These are phyloP conservation scores for Chamaetylas fuelleborni DNA, from an alignment of 2,113 vertebrate species.

Conservation along the genomic window DNA sequence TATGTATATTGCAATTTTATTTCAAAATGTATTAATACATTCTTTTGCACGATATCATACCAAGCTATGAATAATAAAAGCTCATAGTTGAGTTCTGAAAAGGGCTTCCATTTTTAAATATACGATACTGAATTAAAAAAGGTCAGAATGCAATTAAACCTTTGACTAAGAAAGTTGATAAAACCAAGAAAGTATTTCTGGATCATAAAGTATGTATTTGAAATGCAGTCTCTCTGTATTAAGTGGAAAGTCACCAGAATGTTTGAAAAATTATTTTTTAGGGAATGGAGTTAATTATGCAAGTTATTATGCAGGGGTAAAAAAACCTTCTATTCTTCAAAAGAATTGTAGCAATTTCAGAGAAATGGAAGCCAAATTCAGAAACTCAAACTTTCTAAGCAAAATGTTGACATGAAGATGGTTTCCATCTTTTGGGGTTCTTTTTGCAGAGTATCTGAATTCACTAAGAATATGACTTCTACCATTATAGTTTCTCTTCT, in stretches of 20 bases:
- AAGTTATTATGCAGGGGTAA: not conserved
- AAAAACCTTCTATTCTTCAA: not conserved
- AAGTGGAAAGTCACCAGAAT: not conserved
- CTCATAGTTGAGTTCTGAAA: not conserved
- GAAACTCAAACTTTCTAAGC: not conserved
- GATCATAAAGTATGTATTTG: slow-evolving; percentile 16
- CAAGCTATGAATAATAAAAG: slow-evolving; percentile 12
- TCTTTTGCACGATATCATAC: slow-evolving; percentile 18
- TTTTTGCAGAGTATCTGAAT: not conserved
- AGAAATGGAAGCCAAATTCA: not conserved
- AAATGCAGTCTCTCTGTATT: not conserved
- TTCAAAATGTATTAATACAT: slow-evolving; percentile 21
- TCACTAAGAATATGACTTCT: not conserved
- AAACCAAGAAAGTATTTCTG: not conserved
- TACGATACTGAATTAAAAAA: slow-evolving; percentile 21
- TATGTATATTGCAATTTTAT: not conserved
- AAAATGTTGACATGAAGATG: not conserved
- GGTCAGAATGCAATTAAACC: slow-evolving; percentile 59
- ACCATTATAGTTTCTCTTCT: not conserved
- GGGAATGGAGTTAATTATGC: not conserved
- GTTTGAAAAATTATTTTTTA: not conserved
- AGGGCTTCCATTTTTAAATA: slow-evolving; percentile 35
- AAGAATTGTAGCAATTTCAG: not conserved
- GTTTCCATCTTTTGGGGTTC: not conserved
- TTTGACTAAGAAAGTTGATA: slow-evolving; percentile 29